Evolutionary conservation across 2,113 vertebrate genomes (phyloP).

Genomic region (Catharus bicknelli): DNA sequence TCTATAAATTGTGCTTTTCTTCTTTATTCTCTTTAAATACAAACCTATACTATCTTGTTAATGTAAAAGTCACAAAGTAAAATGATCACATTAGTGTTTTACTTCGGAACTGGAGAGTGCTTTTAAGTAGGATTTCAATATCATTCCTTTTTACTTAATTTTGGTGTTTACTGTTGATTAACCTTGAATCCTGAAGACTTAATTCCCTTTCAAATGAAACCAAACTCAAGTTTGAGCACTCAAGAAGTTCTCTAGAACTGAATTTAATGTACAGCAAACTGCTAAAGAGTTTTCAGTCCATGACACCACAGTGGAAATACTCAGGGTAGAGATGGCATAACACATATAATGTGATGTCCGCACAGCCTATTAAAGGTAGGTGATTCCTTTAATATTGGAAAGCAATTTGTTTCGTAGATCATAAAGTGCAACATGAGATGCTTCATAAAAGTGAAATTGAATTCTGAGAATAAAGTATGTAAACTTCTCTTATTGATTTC

Average conservation of each 20-base stretch:
- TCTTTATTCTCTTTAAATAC: not conserved
- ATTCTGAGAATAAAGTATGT: not conserved
- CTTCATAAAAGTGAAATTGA: not conserved
- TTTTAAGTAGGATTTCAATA: not conserved
- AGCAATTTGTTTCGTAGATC: not conserved
- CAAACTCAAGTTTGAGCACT: not conserved
- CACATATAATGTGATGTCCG: not conserved
- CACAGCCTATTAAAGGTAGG: not conserved
- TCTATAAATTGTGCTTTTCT: not conserved
- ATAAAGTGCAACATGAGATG: not conserved
- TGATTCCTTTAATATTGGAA: not conserved
- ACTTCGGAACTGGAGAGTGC: not conserved
- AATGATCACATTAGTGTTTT: not conserved
- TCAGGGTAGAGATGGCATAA: not conserved
- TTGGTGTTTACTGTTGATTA: not conserved
- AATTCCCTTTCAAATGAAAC: not conserved
- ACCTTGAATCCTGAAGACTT: not conserved
- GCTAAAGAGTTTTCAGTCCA: not conserved
- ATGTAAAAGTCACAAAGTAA: not conserved
- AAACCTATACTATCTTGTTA: not conserved
- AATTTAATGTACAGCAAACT: not conserved
- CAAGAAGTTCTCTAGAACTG: not conserved
- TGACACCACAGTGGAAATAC: not conserved
- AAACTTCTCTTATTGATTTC: not conserved
- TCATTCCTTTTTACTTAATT: not conserved